Evolutionary conservation across 2,888 invertebrate species (phyloP).

Genomic region (Platypus cylindrus): DNA sequence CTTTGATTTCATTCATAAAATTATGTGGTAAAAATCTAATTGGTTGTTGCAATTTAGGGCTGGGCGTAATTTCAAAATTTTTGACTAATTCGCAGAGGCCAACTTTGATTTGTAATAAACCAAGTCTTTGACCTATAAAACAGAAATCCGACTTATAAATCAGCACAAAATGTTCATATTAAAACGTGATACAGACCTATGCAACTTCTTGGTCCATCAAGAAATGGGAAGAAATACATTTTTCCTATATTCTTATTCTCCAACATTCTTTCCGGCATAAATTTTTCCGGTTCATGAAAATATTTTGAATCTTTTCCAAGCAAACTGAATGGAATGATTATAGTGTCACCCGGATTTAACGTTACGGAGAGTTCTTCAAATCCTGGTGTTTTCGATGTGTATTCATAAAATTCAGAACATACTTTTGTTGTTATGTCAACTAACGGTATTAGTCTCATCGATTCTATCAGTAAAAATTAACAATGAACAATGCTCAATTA

Average conservation of each 20-base stretch:
- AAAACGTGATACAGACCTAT: too few relatives aligned
- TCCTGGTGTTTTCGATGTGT: conserved; percentile 7
- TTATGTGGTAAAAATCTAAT: conserved; percentile 3
- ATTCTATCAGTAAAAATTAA: conserved; percentile 6
- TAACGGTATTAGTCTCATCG: conserved; percentile 6
- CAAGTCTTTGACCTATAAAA: conserved; percentile 22
- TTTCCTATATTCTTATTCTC: conserved; percentile 5
- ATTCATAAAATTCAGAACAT: conserved; percentile 10
- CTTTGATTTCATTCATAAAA: conserved; percentile 5
- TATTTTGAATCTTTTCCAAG: conserved; percentile 11
- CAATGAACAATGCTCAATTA: neutral
- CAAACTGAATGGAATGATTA: conserved; percentile 6
- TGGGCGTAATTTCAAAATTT: conserved; percentile 27
- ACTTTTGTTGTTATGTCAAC: conserved; percentile 6
- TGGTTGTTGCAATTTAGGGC: conserved; percentile 19
- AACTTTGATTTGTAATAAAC: conserved; percentile 28
- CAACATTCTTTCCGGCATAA: conserved; percentile 11
- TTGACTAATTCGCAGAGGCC: conserved; percentile 28
- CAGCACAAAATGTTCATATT: too few relatives aligned
- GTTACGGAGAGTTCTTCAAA: conserved; percentile 9
- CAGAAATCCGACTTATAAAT: too few relatives aligned
- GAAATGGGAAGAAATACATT: conserved; percentile 9
- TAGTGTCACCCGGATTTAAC: conserved; percentile 6
- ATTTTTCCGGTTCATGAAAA: conserved; percentile 9
- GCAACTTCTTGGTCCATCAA: conserved; percentile 9